Evolutionary conservation across 2,113 vertebrate species (phyloP).

Genomic region (Pseudorectes ferrugineus): DNA sequence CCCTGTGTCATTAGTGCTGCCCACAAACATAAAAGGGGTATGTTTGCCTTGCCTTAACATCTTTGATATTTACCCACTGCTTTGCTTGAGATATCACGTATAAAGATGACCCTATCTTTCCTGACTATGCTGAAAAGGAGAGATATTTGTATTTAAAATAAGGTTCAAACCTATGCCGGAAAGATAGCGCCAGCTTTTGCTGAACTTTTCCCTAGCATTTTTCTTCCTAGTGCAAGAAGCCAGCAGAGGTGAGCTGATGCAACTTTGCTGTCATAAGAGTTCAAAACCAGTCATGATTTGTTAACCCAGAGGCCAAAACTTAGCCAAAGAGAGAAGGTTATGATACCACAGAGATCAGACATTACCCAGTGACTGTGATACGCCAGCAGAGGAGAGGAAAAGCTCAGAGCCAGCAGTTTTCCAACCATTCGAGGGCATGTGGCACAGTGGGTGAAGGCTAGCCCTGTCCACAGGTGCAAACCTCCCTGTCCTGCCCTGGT

Average conservation of each 20-base stretch:
- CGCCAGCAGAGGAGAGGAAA: not conserved
- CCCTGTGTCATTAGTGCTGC: conserved; percentile 25
- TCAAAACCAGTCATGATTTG: not conserved
- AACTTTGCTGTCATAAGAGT: conserved; percentile 8
- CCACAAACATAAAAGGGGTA: conserved; percentile 54
- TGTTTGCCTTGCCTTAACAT: conserved; percentile 51
- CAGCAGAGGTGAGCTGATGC: not conserved
- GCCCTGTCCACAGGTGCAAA: not conserved
- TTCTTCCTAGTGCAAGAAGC: not conserved
- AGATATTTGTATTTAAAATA: conserved; percentile 35
- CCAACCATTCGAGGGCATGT: accelerated
- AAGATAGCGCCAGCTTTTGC: not conserved
- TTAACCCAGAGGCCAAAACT: not conserved
- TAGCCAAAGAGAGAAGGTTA: not conserved
- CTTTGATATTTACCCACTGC: conserved; percentile 49
- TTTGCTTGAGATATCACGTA: conserved; percentile 41
- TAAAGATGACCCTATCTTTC: conserved; percentile 55
- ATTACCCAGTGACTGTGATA: not conserved
- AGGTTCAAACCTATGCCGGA: not conserved
- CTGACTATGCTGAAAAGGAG: conserved; percentile 14
- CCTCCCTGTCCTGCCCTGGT: not conserved
- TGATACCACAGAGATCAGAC: not conserved
- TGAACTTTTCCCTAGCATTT: not conserved
- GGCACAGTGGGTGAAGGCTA: not conserved
- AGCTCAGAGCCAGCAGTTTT: not conserved